Evolutionary conservation across 2,888 invertebrate genomes (phyloP).

Genomic region (Liopterus haemorrhoidalis): DNA sequence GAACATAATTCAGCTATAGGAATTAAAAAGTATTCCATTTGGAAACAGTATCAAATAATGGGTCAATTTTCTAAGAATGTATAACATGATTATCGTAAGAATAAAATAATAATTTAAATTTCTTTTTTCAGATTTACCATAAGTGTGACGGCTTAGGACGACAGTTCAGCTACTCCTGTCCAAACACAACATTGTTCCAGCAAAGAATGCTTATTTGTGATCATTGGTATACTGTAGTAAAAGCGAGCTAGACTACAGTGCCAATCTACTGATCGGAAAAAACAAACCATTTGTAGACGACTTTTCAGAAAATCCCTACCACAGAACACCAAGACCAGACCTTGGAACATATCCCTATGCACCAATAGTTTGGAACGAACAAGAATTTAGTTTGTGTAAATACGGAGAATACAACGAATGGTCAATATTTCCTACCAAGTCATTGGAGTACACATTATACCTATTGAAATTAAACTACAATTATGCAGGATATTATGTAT

Average conservation of each 20-base stretch:
- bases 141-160: slow-evolving; percentile 73
- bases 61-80: too few relatives aligned
- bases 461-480: too few relatives aligned
- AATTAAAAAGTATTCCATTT: too few relatives aligned
- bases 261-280: slow-evolving; percentile 65
- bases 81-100: too few relatives aligned
- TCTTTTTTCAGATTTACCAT: slow-evolving; percentile 61
- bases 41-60: too few relatives aligned
- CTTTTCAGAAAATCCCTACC: slow-evolving; percentile 56
- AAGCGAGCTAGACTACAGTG: slow-evolving; percentile 61
- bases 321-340: slow-evolving; percentile 64
- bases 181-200: slow-evolving; percentile 73
- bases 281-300: slow-evolving; percentile 63
- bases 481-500: too few relatives aligned
- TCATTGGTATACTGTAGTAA: slow-evolving; percentile 73
- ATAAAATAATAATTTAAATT: too few relatives aligned
- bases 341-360: slow-evolving; percentile 53
- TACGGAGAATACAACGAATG: slow-evolving; percentile 44
- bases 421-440: slow-evolving; percentile 50
- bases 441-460: slow-evolving; percentile 52
- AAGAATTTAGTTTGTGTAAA: slow-evolving; percentile 48
- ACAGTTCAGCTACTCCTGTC: slow-evolving; percentile 72
- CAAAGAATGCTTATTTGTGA: slow-evolving; percentile 76
- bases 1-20: too few relatives aligned
- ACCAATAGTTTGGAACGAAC: slow-evolving; percentile 29